Conservation (phyloP, 2,797 vertebrate genomes). For the Enteromius afrohamiltoni region DNA sequence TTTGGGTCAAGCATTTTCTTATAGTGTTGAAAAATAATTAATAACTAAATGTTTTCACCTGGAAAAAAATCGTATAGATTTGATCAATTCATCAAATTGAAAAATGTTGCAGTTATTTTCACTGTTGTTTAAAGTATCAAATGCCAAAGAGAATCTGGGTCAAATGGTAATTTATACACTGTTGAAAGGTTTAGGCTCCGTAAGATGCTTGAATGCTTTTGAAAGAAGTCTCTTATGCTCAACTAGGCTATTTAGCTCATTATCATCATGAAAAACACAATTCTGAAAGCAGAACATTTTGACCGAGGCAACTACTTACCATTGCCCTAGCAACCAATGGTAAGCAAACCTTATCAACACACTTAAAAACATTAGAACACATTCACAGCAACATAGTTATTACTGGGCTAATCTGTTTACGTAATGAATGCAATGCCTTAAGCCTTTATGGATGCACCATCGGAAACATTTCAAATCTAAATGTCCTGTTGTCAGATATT, state of each 20-base stretch:
- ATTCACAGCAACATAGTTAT: not conserved
- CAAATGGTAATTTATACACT: not conserved
- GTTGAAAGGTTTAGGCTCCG: not conserved
- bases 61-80: not conserved
- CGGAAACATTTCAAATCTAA: not conserved
- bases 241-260: not conserved
- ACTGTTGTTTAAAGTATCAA: not conserved
- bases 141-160: not conserved
- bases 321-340: not conserved
- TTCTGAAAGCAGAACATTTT: not conserved
- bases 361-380: not conserved
- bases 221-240: not conserved
- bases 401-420: not conserved
- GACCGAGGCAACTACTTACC: not conserved
- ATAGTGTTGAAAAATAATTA: not conserved
- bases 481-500: not conserved
- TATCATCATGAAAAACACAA: not conserved
- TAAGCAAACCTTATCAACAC: not conserved
- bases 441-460: not conserved
- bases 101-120: not conserved
- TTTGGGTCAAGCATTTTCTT: not conserved
- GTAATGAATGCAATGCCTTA: not conserved
- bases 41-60: not conserved
- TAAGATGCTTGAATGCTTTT: not conserved
- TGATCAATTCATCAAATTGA: not conserved